Conservation (phyloP, 2,113 vertebrate species). For the Lophochroa leadbeateri region DNA sequence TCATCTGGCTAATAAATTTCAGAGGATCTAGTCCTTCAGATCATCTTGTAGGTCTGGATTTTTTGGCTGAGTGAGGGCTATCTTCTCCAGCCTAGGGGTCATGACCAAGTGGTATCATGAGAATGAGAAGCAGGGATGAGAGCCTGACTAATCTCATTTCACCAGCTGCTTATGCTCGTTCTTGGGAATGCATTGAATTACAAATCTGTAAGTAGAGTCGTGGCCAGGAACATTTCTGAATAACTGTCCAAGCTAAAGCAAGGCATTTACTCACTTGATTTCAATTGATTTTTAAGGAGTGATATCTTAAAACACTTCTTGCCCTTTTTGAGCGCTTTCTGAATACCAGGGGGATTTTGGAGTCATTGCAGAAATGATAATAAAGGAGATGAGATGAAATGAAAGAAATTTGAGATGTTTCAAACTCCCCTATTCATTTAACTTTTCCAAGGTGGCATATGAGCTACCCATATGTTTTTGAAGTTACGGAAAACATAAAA, state of each 20-base stretch:
- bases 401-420: slow-evolving; percentile 3
- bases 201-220: not conserved
- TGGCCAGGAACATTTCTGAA: not conserved
- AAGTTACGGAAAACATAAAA: not conserved
- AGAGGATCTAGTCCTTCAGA: not conserved
- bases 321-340: slow-evolving; percentile 10
- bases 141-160: not conserved
- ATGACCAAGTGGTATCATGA: not conserved
- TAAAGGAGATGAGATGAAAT: slow-evolving; percentile 18
- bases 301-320: slow-evolving; percentile 17
- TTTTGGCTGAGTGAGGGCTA: not conserved
- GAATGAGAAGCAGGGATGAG: not conserved
- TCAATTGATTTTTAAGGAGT: slow-evolving; percentile 26
- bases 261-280: not conserved
- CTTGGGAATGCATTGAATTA: not conserved
- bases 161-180: not conserved
- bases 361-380: slow-evolving; percentile 8
- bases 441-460: not conserved
- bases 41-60: not conserved
- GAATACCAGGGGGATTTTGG: not conserved
- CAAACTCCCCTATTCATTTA: not conserved
- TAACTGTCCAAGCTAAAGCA: not conserved
- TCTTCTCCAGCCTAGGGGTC: not conserved
- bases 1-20: not conserved
- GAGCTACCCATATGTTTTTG: not conserved